Base-by-base conservation (phyloP, 2,888 invertebrate genomes). In the Cosmia pyralina region DNA sequence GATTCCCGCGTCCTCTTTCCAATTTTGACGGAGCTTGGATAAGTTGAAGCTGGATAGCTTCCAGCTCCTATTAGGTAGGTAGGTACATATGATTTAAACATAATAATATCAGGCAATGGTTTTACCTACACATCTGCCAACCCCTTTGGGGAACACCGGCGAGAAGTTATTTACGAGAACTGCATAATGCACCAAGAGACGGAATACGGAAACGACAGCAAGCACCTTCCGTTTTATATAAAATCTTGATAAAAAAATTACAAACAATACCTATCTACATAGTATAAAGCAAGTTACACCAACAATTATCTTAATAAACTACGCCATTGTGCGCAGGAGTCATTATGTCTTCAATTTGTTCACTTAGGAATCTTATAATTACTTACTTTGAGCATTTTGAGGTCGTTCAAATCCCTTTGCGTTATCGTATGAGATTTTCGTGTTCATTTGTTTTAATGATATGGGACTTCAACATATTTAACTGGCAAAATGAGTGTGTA, bases 301-400 rank as follows among this genome's bases (percentile, higher is more conserved):
- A 17, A n/a, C 52, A 57, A 69, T 83, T 83, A 80, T 69, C 46
- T 71, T 15, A 71, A 67, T 68, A 72, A 57, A 67, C 22, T 19
- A 28, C 22, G 58, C 68, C 22, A 57, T 81, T 83, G 69, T 79
- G 15, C 13, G 22, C n/a, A 50, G 22, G 7, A 17, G 28, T 38
- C 13, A 60, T 72, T 71, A 81, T 60, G 55, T 62, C 64, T 57
- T 58, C 28, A 67, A 68, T 52, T 55, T 67, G 52, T 64, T 72
- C 50, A 19, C 19, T 44, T 19, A 38, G 15, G 57, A 65, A 76
- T 81, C 57, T 76, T 65, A 52, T 76, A 81, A 81, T 78, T 68
- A 60, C 66, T 75, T 38, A 41, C 28, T 74, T 57, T 50, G 60
- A 78, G 13, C 41, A 75, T 78, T 78, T 48, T 52, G 75, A 80